A percentile compares a stretch with the other conserved stretches of the same genome.
Conservation (phyloP, 1,140 invertebrate species). For the Bombus terrestris region DNA sequence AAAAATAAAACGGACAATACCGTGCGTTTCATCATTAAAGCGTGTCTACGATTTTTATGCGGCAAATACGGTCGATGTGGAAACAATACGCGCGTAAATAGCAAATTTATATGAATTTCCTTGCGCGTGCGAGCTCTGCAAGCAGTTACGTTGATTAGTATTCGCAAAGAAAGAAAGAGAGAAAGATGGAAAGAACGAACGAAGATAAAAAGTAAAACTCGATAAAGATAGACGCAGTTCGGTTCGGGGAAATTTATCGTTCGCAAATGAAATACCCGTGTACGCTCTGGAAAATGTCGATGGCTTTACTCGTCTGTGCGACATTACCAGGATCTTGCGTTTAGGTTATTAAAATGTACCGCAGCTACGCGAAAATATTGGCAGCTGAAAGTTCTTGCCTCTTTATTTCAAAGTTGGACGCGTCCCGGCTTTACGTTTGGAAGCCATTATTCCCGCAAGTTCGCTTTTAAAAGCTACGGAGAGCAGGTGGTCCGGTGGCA, state of each 20-base stretch:
- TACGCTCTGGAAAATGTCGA: neutral
- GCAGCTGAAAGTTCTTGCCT: too few relatives aligned
- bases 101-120: slow-evolving; percentile 1
- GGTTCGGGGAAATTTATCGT: neutral
- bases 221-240: too few relatives aligned
- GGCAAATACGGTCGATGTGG: neutral
- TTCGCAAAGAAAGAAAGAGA: neutral
- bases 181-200: neutral
- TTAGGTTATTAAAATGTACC: neutral
- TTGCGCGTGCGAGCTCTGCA: neutral
- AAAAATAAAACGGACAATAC: neutral
- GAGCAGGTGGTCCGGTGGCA: neutral
- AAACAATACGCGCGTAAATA: slow-evolving; percentile 18
- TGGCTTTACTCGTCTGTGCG: neutral
- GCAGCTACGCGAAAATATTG: neutral
- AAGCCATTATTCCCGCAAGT: neutral
- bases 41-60: neutral
- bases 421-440: too few relatives aligned
- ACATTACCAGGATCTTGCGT: slow-evolving; percentile 3
- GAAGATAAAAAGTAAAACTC: neutral
- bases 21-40: neutral
- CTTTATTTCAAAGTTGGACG: slow-evolving; percentile 4
- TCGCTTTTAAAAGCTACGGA: neutral
- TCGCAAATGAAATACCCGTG: neutral
- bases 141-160: slow-evolving; percentile 13